Base-by-base conservation (phyloP, 1,140 invertebrate species). In the Hestina assimilis region DNA sequence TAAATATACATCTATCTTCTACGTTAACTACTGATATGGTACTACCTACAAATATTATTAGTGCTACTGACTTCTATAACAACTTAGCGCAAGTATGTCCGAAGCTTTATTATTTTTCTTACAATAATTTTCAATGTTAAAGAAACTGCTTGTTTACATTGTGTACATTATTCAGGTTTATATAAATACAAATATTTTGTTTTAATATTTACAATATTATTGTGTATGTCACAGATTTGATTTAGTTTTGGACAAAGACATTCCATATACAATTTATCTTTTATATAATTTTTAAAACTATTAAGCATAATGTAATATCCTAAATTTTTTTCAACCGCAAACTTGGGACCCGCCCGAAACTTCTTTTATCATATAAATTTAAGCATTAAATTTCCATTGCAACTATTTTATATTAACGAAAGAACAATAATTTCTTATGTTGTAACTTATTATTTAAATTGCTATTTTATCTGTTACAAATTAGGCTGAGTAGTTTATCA, bases 201-300 rank as follows among this genome's bases (percentile, higher is more conserved):
- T 43, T 59, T 59, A 33, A 60, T 85, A 83, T 81, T 59, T 83
- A 83, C 79, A 83, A 83, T 75, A 75, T 85, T 85, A 85, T 85
- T 85, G 82, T 85, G 66, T 68, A 54, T 63, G 82, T 85, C 79
- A 83, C 82, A 85, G 78, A 76, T 77, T 59, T 70, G 64, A 69
- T 80, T 68, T 62, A 60, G 45, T 74, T 77, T 41, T 11, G 41
- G 31, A 35, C 38, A 21, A 40, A 42, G 59, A 57, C 42, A 33
- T 19, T 19, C 15, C 7, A 33, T 38, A 9, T 38, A n/a, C 19
- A 38, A n/a, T n/a, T n/a, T n/a, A n/a, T n/a, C n/a, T n/a, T n/a
- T n/a, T n/a, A n/a, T n/a, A n/a, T n/a, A n/a, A n/a, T n/a, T n/a
- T n/a, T n/a, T n/a, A n/a, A 21, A 48, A 21, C 29, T 48, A 48